Evolutionary conservation across 1,140 invertebrate species (phyloP).

Genomic region (Eufriesea mexicana): DNA sequence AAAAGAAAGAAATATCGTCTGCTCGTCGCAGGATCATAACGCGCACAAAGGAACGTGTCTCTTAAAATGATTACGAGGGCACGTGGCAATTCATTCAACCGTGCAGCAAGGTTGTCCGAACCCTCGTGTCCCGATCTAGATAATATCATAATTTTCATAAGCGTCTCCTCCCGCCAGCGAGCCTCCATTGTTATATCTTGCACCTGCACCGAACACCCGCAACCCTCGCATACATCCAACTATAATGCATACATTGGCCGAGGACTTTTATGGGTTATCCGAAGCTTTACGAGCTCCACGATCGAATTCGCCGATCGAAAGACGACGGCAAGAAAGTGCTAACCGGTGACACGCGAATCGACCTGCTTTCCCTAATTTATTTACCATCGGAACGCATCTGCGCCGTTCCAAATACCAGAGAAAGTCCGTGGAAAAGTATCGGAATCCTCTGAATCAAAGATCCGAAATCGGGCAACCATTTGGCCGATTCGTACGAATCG

Average conservation of each 20-base stretch:
- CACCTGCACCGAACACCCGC: constrained; percentile 14
- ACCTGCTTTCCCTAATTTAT: constrained; percentile 23
- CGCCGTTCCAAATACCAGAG: neutral
- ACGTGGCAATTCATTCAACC: neutral
- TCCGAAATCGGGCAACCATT: neutral
- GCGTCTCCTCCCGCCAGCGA: constrained; percentile 9
- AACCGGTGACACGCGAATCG: constrained; percentile 12
- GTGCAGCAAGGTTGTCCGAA: neutral
- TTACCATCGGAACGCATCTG: neutral
- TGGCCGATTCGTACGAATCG: neutral
- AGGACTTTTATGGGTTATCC: constrained; percentile 30
- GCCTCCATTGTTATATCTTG: constrained; percentile 40
- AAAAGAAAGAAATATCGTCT: neutral
- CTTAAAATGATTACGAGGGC: constrained; percentile 2
- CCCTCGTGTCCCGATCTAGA: constrained; percentile 31
- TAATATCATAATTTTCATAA: constrained; percentile 40
- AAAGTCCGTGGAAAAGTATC: neutral
- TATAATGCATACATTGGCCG: neutral
- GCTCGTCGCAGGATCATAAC: neutral
- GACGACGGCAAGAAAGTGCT: neutral
- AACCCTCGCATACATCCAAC: constrained; percentile 19
- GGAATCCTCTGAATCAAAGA: neutral
- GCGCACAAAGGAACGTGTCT: neutral
- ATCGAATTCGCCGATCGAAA: constrained; percentile 2
- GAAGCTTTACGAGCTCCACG: constrained; percentile 18